These are phyloP conservation scores for Vultur gryphus DNA, from an alignment of 2,797 vertebrate genomes.

Conservation along the genomic window DNA sequence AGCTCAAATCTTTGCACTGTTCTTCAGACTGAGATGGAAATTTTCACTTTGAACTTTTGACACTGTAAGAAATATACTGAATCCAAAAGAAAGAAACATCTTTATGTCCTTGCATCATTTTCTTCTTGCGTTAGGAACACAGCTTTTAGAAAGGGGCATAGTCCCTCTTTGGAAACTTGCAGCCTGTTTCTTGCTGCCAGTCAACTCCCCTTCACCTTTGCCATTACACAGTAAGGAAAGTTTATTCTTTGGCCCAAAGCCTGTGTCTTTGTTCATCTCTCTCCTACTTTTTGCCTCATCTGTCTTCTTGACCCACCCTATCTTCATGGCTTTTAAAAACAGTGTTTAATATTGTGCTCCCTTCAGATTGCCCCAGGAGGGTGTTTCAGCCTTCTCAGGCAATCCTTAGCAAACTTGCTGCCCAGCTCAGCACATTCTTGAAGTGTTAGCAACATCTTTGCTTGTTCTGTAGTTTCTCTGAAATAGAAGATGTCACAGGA, in stretches of 20 bases:
- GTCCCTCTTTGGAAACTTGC: neutral
- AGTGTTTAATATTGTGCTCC: constrained; percentile 3
- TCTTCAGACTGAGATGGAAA: neutral
- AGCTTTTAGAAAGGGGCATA: neutral
- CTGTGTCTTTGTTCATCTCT: constrained; percentile 25
- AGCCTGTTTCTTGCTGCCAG: neutral
- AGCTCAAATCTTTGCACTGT: neutral
- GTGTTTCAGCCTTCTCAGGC: constrained; percentile 60
- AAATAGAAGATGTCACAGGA: constrained; percentile 23
- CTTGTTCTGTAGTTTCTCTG: constrained; percentile 43
- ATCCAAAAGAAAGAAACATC: neutral
- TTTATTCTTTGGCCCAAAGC: constrained; percentile 39
- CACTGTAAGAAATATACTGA: neutral
- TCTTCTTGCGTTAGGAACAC: fast-evolving
- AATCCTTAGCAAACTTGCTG: constrained; percentile 28
- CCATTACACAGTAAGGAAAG: neutral
- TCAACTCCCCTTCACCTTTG: constrained; percentile 35
- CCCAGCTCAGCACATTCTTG: constrained; percentile 64
- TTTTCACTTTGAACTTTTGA: neutral
- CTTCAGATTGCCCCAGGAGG: constrained; percentile 47
- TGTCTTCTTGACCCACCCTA: constrained; percentile 51
- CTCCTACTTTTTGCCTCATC: constrained; percentile 23
- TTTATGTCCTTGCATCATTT: neutral
- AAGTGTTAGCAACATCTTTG: constrained; percentile 49
- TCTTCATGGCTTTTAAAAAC: constrained; percentile 21